A percentile compares a stretch with the other conserved stretches of the same genome.
These are phyloP conservation scores for Tangara arthus DNA, from an alignment of 2,797 vertebrate species.

Conservation along the genomic window DNA sequence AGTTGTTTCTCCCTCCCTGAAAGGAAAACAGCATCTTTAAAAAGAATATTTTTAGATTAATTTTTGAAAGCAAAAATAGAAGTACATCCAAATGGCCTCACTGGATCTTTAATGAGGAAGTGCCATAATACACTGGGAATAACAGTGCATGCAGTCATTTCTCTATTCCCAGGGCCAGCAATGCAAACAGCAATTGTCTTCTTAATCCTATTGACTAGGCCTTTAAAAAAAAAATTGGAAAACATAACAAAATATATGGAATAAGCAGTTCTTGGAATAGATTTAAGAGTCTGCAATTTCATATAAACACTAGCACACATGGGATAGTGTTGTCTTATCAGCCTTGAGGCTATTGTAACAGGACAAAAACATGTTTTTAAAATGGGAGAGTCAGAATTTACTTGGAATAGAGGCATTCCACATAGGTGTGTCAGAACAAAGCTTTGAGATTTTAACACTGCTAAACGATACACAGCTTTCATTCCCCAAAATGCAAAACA, in stretches of 20 bases:
- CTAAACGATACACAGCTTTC: background rate
- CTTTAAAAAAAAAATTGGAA: background rate
- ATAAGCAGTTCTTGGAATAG: background rate
- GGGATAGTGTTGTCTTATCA: background rate
- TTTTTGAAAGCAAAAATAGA: background rate
- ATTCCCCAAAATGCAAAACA: background rate
- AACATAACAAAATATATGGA: background rate
- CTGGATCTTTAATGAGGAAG: background rate
- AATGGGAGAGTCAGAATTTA: background rate
- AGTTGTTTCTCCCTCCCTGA: background rate
- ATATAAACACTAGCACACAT: background rate
- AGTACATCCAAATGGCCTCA: background rate
- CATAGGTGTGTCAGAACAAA: background rate
- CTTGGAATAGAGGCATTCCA: background rate
- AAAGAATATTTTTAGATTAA: background rate
- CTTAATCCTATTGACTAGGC: background rate
- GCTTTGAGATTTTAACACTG: background rate
- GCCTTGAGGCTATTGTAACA: background rate
- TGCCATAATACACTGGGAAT: background rate
- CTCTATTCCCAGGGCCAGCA: background rate
- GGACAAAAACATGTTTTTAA: background rate
- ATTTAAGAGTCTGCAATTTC: background rate
- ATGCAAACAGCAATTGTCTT: background rate
- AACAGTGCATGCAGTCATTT: background rate
- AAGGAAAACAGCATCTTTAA: background rate